Percentiles rank a stretch among this genome's conserved stretches.
phyloP scores from a whole-genome alignment of 2,113 vertebrate genomes.

The Petrocephalus microphthalmus region DNA sequence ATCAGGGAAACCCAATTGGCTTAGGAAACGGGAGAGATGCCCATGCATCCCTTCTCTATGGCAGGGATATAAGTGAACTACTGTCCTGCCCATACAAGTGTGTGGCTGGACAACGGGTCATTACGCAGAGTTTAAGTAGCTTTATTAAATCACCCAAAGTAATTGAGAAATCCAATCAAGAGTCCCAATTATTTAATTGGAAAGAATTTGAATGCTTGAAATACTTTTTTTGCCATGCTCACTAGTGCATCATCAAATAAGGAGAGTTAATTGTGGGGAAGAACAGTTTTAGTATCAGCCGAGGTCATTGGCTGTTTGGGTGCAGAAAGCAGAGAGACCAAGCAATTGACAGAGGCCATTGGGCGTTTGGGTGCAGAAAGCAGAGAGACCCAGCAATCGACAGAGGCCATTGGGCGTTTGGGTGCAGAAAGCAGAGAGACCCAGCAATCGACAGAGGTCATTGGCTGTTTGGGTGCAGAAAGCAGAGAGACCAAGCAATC shows the following conservation, averaged over 20 bases:
- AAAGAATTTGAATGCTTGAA: slow-evolving; percentile 60
- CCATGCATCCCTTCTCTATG: slow-evolving; percentile 52
- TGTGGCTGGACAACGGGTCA: slow-evolving; percentile 60
- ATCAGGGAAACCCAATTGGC: slow-evolving; percentile 64
- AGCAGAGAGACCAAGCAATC: neutral
- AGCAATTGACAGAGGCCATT: neutral
- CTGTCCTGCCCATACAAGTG: slow-evolving; percentile 63
- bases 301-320: neutral
- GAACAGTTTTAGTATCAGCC: neutral
- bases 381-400: neutral
- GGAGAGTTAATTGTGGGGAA: slow-evolving; percentile 6
- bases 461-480: neutral
- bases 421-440: neutral
- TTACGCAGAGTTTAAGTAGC: slow-evolving; percentile 64
- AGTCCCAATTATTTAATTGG: slow-evolving; percentile 71
- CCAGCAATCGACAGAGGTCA: neutral
- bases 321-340: neutral
- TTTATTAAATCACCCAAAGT: slow-evolving; percentile 73
- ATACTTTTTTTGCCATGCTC: slow-evolving; percentile 46
- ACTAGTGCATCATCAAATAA: slow-evolving; percentile 31
- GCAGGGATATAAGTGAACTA: slow-evolving; percentile 62
- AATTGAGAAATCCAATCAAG: slow-evolving; percentile 71
- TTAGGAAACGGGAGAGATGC: slow-evolving; percentile 67
- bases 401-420: neutral
- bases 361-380: neutral